Percentiles rank a stretch among this genome's conserved stretches.
These are phyloP conservation scores for Chaetodon trifascialis DNA, from an alignment of 2,113 vertebrate genomes.

Conservation along the genomic window DNA sequence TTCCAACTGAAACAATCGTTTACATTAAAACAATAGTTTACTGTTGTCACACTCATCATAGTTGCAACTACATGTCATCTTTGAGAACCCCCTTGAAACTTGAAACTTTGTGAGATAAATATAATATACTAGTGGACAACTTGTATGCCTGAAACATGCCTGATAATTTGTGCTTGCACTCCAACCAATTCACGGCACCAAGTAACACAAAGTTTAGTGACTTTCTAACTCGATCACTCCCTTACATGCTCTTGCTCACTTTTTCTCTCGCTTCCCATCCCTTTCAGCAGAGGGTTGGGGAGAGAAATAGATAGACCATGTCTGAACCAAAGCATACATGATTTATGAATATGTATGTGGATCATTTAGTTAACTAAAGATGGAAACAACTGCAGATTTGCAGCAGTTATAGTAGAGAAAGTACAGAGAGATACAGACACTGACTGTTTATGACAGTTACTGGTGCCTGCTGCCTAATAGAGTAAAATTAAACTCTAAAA, in stretches of 20 bases:
- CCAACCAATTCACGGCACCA: neutral
- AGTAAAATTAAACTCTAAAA: neutral
- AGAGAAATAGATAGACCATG: neutral
- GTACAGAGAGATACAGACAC: no score
- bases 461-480: no score
- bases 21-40: neutral
- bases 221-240: neutral
- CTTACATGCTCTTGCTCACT: neutral
- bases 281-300: neutral
- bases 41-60: neutral
- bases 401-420: no score
- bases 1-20: constrained; percentile 20
- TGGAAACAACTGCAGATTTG: no score
- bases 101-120: neutral
- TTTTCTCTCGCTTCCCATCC: neutral
- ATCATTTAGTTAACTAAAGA: constrained; percentile 1
- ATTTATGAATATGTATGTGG: neutral
- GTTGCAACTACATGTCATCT: neutral
- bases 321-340: neutral
- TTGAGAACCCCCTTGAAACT: neutral
- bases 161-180: neutral
- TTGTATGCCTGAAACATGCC: neutral
- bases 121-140: neutral
- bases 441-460: no score
- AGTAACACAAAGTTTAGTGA: neutral